These are phyloP conservation scores for Atlantisia rogersi DNA, from an alignment of 2,113 vertebrate species.

Conservation along the genomic window DNA sequence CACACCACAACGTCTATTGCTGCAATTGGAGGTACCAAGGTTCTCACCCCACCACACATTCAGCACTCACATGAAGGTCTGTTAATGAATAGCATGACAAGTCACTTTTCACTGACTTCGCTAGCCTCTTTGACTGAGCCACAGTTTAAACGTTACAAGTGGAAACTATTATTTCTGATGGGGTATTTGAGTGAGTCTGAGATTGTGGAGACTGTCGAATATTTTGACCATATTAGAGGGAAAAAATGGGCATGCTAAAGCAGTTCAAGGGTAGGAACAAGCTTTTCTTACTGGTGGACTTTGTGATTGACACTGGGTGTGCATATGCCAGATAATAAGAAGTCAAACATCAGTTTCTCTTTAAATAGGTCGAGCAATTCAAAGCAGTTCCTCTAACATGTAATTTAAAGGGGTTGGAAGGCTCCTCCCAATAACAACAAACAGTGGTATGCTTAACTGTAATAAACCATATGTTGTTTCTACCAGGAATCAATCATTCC, in stretches of 20 bases:
- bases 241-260: not conserved
- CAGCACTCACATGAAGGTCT: not conserved
- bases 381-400: not conserved
- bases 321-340: not conserved
- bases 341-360: not conserved
- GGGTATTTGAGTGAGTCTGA: not conserved
- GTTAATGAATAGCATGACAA: not conserved
- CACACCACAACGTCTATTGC: rapidly evolving
- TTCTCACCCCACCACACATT: not conserved
- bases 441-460: not conserved
- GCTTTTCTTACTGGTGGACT: not conserved
- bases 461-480: not conserved
- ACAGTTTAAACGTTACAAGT: not conserved
- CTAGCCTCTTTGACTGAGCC: not conserved
- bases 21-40: not conserved
- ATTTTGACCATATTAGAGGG: not conserved
- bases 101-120: not conserved
- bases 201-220: not conserved
- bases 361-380: not conserved
- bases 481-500: not conserved
- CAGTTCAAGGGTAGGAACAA: not conserved
- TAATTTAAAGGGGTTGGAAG: not conserved
- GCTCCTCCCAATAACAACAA: not conserved
- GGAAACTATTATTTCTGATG: not conserved
- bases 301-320: not conserved